Evolutionary conservation across 2,113 vertebrate genomes (phyloP).

Genomic region (Pygoscelis adeliae): DNA sequence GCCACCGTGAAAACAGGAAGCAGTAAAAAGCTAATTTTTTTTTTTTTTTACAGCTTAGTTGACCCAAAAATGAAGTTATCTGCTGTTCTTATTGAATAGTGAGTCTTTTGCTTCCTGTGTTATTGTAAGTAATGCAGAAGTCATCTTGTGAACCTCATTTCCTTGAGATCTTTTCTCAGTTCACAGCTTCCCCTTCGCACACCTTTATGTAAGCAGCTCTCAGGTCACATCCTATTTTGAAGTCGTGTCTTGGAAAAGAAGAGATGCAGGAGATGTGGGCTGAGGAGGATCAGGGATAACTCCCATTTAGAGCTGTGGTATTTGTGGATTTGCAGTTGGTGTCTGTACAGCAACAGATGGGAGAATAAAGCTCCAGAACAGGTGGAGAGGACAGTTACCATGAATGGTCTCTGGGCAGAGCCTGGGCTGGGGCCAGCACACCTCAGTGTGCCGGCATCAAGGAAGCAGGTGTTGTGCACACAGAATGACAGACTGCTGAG

Average conservation of each 20-base stretch:
- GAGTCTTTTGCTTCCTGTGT: background rate
- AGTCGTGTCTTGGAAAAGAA: background rate
- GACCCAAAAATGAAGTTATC: background rate
- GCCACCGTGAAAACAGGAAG: background rate
- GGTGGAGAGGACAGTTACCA: background rate
- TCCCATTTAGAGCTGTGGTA: background rate
- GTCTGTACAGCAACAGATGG: background rate
- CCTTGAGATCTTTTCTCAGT: background rate
- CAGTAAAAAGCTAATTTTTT: background rate
- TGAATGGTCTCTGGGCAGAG: background rate
- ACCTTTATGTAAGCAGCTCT: background rate
- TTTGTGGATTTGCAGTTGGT: background rate
- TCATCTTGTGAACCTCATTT: background rate
- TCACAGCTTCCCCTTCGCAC: background rate
- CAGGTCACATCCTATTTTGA: background rate
- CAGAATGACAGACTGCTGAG: background rate
- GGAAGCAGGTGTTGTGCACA: background rate
- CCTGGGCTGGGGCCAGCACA: background rate
- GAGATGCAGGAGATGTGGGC: background rate
- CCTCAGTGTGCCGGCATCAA: rapidly evolving
- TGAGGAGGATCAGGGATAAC: background rate
- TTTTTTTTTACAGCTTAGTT: background rate
- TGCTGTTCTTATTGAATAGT: background rate
- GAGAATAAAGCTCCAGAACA: background rate
- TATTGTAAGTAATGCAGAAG: background rate